A percentile compares a stretch with the other conserved stretches of the same genome.
Evolutionary conservation across 2,113 vertebrate genomes (phyloP).

Genomic region (Phyllostomus hastatus): DNA sequence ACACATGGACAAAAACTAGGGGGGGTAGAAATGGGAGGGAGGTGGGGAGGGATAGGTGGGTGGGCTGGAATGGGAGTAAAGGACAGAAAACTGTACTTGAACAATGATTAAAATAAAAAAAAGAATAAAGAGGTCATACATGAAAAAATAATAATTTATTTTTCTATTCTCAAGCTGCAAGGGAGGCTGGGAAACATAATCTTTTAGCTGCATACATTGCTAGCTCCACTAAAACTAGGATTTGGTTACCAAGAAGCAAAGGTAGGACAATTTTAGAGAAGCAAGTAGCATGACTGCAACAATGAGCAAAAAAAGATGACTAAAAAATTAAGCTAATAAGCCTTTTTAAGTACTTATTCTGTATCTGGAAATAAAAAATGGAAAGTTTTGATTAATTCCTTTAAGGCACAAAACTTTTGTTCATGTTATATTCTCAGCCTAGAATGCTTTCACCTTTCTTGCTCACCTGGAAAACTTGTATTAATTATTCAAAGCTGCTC

Average conservation of each 20-base stretch:
- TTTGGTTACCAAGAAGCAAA: not conserved
- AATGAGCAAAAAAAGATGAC: not conserved
- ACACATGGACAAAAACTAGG: too few relatives aligned
- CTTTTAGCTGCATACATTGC: not conserved
- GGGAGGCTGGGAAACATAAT: not conserved
- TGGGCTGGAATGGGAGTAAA: too few relatives aligned
- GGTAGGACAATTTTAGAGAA: not conserved
- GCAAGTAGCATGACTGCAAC: not conserved
- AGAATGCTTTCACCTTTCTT: not conserved
- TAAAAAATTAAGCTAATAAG: not conserved
- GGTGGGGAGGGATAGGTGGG: too few relatives aligned
- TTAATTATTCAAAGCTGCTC: not conserved
- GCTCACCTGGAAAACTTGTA: not conserved
- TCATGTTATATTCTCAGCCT: not conserved
- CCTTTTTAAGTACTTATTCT: not conserved
- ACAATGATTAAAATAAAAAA: too few relatives aligned
- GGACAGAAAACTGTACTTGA: too few relatives aligned
- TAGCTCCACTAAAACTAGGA: not conserved
- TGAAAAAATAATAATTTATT: not conserved
- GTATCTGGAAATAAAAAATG: not conserved
- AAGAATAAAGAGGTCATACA: too few relatives aligned
- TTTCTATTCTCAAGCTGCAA: not conserved
- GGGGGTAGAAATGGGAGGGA: too few relatives aligned
- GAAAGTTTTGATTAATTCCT: not conserved
- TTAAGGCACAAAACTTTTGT: not conserved